These are phyloP conservation scores for Eilema griseolum DNA, from an alignment of 2,888 invertebrate species.

Conservation along the genomic window DNA sequence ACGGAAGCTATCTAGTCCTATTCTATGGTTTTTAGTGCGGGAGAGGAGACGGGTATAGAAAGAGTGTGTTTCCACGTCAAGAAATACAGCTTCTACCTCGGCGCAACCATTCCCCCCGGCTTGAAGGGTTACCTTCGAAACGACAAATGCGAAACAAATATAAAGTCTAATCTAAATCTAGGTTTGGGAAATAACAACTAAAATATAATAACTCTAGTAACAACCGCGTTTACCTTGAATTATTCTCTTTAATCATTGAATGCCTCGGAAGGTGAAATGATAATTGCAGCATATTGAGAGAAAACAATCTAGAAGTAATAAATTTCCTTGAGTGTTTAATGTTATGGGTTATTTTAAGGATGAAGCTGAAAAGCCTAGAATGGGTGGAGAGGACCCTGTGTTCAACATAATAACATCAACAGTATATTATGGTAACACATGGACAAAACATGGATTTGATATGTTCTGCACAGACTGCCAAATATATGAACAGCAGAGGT, in stretches of 20 bases:
- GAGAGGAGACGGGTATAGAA: too few species aligned
- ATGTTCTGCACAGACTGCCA: conserved; percentile 89
- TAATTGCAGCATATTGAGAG: conserved; percentile 24
- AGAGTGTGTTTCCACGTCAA: too few species aligned
- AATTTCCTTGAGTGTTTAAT: background rate
- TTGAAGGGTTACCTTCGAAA: too few species aligned
- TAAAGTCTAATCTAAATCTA: too few species aligned
- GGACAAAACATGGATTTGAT: conserved; percentile 89
- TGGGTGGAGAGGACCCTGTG: conserved; percentile 89
- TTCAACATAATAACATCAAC: conserved; percentile 93
- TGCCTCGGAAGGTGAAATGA: conserved; percentile 10
- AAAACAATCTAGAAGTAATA: conserved; percentile 16
- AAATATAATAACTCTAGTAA: conserved; percentile 50
- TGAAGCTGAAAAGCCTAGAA: conserved; percentile 75
- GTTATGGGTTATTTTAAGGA: conserved; percentile 65
- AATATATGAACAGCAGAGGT: conserved; percentile 83
- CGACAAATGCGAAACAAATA: too few species aligned
- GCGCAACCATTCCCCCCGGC: too few species aligned
- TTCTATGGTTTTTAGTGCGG: too few species aligned
- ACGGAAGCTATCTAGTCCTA: too few species aligned
- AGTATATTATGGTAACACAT: conserved; percentile 88
- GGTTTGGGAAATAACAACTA: too few species aligned
- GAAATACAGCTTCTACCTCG: too few species aligned
- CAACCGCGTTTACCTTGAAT: conserved; percentile 61
- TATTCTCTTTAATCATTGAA: conserved; percentile 34